Percentiles rank a stretch among this genome's conserved stretches.
phyloP scores from a whole-genome alignment of 2,888 invertebrate species.

The Mythimna loreyi region DNA sequence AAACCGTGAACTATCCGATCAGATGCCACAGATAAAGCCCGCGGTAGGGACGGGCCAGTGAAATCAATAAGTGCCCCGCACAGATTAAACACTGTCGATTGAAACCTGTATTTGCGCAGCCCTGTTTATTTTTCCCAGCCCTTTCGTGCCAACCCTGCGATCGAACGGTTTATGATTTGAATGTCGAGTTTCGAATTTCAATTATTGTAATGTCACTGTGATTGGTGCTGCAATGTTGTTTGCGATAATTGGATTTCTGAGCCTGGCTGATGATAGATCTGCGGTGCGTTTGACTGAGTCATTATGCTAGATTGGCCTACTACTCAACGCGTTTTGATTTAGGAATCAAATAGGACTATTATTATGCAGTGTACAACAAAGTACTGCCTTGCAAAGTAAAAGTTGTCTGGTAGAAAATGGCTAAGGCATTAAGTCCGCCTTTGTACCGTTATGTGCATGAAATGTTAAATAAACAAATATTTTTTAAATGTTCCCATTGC shows the following conservation, averaged over 20 bases:
- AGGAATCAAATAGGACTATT: background rate
- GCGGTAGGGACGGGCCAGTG: slow-evolving; percentile 45
- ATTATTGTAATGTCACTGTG: slow-evolving; percentile 50
- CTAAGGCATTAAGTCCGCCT: too few species aligned
- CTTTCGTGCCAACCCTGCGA: slow-evolving; percentile 46
- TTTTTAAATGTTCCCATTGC: too few species aligned
- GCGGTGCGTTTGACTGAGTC: background rate
- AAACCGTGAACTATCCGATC: slow-evolving; percentile 58
- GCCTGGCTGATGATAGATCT: slow-evolving; percentile 1
- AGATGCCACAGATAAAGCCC: slow-evolving; percentile 59
- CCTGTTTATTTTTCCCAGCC: slow-evolving; percentile 60
- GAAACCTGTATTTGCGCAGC: slow-evolving; percentile 59
- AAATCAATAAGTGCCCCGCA: slow-evolving; percentile 67
- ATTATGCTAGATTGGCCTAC: background rate
- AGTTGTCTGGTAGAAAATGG: too few species aligned
- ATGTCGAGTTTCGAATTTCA: slow-evolving; percentile 41
- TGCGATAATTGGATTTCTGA: slow-evolving; percentile 24
- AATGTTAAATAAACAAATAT: too few species aligned
- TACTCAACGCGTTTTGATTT: background rate
- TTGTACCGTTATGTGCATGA: too few species aligned
- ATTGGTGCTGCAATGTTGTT: slow-evolving; percentile 38
- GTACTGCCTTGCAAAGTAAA: too few species aligned
- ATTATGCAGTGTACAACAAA: too few species aligned
- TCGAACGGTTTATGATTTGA: slow-evolving; percentile 54
- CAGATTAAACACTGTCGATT: slow-evolving; percentile 65